Evolutionary conservation across 2,888 invertebrate species (phyloP).

Genomic region (Poecilobothrus nobilitatus): DNA sequence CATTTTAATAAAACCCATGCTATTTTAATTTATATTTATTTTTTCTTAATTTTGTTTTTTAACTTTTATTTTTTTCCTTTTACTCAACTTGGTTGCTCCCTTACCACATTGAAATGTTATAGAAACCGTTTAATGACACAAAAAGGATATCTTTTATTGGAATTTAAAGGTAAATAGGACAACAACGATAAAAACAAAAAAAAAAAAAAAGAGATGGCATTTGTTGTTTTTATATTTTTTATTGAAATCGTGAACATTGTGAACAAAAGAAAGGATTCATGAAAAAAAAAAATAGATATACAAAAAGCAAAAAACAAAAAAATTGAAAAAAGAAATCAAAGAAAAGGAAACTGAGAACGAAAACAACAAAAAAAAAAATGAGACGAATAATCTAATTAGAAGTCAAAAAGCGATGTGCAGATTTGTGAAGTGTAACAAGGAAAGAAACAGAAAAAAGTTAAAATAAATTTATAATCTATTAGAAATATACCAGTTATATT

Average conservation of each 20-base stretch:
- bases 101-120: neutral
- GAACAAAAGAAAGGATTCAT: too few relatives aligned
- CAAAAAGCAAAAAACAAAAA: neutral
- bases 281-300: too few relatives aligned
- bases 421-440: neutral
- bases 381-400: neutral
- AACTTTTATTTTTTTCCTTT: neutral
- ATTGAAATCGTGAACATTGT: neutral
- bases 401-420: constrained; percentile 1
- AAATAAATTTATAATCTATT: too few relatives aligned
- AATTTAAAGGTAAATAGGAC: too few relatives aligned
- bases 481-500: too few relatives aligned
- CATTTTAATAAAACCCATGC: neutral
- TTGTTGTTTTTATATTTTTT: neutral
- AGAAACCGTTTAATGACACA: neutral
- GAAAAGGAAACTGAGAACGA: neutral
- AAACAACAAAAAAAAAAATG: neutral
- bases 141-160: neutral
- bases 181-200: too few relatives aligned
- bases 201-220: too few relatives aligned
- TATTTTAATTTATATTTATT: neutral
- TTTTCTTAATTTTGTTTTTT: neutral
- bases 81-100: neutral
- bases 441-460: neutral
- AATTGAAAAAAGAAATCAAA: neutral